Percentiles rank a stretch among this genome's conserved stretches.
Evolutionary conservation across 1,140 invertebrate species (phyloP).

Genomic region (Pseudomyrmex dendroicus): DNA sequence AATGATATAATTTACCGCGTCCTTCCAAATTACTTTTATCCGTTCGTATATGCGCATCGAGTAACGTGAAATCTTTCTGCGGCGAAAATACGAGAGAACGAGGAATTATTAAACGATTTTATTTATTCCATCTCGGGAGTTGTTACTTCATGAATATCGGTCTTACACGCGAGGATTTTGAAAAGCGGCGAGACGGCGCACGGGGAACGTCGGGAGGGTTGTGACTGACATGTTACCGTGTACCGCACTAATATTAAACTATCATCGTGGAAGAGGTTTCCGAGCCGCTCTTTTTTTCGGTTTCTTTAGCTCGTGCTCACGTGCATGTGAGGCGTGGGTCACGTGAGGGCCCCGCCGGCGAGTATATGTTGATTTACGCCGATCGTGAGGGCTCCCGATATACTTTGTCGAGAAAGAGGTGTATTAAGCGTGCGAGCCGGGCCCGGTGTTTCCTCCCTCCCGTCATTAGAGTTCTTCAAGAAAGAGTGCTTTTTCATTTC

Average conservation of each 20-base stretch:
- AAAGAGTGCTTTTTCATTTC: constrained; percentile 61
- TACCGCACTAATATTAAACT: constrained; percentile 58
- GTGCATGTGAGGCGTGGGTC: constrained; percentile 43
- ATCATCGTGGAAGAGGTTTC: constrained; percentile 48
- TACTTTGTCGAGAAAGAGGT: constrained; percentile 49
- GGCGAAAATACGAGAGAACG: constrained; percentile 7
- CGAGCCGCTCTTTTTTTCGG: constrained; percentile 24
- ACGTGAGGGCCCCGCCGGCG: constrained; percentile 51
- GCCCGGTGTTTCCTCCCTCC: constrained; percentile 53
- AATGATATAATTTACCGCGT: constrained; percentile 28
- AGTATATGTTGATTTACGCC: constrained; percentile 64
- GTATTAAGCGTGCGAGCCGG: constrained; percentile 46
- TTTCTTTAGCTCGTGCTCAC: constrained; percentile 49
- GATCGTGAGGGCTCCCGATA: constrained; percentile 54
- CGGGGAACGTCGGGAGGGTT: constrained; percentile 35
- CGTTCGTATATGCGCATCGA: not conserved
- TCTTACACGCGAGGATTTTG: constrained; percentile 55
- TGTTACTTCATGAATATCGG: constrained; percentile 52
- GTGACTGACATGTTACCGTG: constrained; percentile 60
- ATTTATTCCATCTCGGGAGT: constrained; percentile 37
- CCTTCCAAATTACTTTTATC: constrained; percentile 19
- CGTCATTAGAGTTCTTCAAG: constrained; percentile 61
- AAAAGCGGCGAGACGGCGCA: constrained; percentile 42
- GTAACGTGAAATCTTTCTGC: not conserved
- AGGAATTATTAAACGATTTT: constrained; percentile 43